A percentile compares a stretch with the other conserved stretches of the same genome.
phyloP scores from a whole-genome alignment of 2,113 vertebrate species.

The Narcine bancroftii region DNA sequence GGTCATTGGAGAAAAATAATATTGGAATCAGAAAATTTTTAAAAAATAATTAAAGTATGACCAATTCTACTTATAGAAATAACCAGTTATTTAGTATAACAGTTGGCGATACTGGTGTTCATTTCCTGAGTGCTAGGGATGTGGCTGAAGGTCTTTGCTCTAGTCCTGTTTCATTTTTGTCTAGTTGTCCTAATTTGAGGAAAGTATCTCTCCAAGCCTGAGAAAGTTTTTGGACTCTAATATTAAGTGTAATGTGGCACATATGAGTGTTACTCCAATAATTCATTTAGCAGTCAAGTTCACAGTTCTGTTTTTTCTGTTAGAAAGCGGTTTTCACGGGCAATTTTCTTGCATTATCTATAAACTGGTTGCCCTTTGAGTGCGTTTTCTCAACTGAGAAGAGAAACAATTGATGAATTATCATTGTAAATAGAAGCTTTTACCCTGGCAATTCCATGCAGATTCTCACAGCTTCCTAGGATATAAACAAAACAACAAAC shows the following conservation, averaged over 20 bases:
- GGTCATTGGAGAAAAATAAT: background rate
- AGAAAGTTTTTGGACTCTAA: background rate
- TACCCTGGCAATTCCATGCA: background rate
- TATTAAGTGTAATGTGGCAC: background rate
- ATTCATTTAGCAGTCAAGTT: background rate
- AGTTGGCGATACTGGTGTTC: background rate
- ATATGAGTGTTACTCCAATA: background rate
- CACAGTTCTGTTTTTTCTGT: background rate
- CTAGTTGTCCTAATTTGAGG: background rate
- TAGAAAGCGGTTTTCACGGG: background rate
- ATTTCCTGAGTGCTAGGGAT: background rate
- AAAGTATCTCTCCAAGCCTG: background rate
- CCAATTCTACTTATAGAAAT: background rate
- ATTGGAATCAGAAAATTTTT: background rate
- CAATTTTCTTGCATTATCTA: background rate
- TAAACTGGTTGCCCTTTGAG: background rate
- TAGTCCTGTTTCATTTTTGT: background rate
- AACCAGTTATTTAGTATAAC: background rate
- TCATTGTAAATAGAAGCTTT: background rate
- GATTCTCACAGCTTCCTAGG: background rate
- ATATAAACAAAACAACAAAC: background rate
- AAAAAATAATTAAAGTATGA: background rate
- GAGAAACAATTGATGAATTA: background rate
- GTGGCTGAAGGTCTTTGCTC: background rate
- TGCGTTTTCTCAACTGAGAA: background rate